Evolutionary conservation across 2,888 invertebrate genomes (phyloP).

Genomic region (Diplazon laetatorius): DNA sequence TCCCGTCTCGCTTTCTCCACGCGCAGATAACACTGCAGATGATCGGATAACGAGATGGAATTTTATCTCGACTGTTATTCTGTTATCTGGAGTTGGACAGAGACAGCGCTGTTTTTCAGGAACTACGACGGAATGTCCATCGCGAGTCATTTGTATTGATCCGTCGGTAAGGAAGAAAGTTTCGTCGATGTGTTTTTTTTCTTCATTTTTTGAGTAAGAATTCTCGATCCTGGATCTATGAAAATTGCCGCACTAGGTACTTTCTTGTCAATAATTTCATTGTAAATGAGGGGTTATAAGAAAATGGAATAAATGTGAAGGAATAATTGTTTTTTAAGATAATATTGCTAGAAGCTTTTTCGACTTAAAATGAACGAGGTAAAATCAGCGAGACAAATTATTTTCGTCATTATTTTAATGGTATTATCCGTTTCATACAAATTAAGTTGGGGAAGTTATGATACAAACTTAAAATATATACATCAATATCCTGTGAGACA

Average conservation of each 20-base stretch:
- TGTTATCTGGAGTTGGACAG: not conserved
- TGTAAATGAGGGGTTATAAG: no score
- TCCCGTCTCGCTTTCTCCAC: not conserved
- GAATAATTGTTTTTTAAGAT: no score
- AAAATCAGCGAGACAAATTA: conserved; percentile 25
- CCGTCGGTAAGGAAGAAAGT: conserved; percentile 18
- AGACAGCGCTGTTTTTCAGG: conserved; percentile 4
- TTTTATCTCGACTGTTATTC: not conserved
- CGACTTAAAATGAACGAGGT: no score
- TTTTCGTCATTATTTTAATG: conserved; percentile 80
- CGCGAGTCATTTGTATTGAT: not conserved
- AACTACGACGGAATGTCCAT: not conserved
- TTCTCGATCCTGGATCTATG: no score
- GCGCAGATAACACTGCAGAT: not conserved
- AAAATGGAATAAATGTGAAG: no score
- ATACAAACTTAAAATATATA: conserved; percentile 82
- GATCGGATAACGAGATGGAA: not conserved
- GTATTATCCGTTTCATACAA: conserved; percentile 81
- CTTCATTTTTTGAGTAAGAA: not conserved
- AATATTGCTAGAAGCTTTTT: no score
- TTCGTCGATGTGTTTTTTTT: not conserved
- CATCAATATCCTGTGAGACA: conserved; percentile 80
- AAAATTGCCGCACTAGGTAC: no score
- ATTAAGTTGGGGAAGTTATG: conserved; percentile 81
- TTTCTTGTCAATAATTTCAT: no score